Evolutionary conservation across 35 echinoderm and acorn worm genomes (phyloP).

Genomic region (Anneissia japonica): DNA sequence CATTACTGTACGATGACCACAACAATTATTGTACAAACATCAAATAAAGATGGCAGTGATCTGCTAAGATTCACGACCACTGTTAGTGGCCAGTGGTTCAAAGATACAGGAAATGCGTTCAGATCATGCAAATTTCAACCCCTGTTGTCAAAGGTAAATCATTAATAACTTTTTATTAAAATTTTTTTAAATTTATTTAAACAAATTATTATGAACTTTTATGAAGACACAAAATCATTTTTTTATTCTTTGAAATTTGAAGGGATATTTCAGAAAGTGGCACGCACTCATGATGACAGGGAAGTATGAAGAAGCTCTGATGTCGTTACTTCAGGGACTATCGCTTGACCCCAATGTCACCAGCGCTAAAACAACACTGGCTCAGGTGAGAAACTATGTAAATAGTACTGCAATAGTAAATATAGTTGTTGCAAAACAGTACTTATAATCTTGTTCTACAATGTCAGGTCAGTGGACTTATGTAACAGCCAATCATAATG

Average conservation of each 20-base stretch:
- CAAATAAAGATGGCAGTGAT: no score
- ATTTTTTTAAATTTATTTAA: background rate
- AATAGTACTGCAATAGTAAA: no score
- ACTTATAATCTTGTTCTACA: background rate
- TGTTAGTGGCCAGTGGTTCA: no score
- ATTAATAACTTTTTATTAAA: background rate
- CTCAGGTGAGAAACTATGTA: constrained; percentile 61
- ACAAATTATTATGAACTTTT: background rate
- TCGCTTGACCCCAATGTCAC: constrained; percentile 52
- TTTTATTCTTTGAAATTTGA: background rate
- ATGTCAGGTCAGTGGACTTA: no score
- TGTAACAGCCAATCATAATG: no score
- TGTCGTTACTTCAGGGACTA: constrained; percentile 68
- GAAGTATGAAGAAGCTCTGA: constrained; percentile 45
- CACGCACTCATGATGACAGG: constrained; percentile 30
- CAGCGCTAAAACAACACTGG: constrained; percentile 53
- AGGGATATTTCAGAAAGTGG: constrained; percentile 80
- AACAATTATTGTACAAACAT: no score
- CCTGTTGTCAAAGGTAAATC: constrained; percentile 69
- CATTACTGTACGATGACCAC: no score
- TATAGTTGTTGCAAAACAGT: no score
- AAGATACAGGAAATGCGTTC: no score
- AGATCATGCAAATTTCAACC: constrained; percentile 60
- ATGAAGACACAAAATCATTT: background rate
- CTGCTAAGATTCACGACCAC: no score